Evolutionary conservation across 2,113 vertebrate genomes (phyloP).

Genomic region (Neoarius graeffei): DNA sequence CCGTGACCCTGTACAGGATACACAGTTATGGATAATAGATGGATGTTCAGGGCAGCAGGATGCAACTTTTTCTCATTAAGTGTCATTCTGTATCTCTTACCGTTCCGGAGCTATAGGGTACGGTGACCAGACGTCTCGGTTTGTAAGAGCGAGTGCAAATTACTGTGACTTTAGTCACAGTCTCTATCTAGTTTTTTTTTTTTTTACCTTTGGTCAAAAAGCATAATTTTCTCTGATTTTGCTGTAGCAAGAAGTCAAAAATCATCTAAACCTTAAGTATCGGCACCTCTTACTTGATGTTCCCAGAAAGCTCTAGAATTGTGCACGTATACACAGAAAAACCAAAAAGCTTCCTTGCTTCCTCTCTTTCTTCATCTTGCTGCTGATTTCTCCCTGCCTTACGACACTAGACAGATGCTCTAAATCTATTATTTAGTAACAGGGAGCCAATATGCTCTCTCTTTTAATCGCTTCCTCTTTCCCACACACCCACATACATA

Average conservation of each 20-base stretch:
- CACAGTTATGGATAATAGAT: too few relatives aligned
- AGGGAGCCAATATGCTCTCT: neutral
- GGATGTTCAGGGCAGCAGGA: too few relatives aligned
- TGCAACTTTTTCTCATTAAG: too few relatives aligned
- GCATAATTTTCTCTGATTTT: neutral
- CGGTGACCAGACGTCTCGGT: too few relatives aligned
- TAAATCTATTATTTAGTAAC: slow-evolving; percentile 52
- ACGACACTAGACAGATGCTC: slow-evolving; percentile 49
- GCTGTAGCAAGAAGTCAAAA: neutral
- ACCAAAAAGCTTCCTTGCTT: slow-evolving; percentile 30
- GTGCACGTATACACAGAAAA: neutral
- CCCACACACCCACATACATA: neutral
- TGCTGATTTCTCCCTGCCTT: slow-evolving; percentile 39
- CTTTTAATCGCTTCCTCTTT: slow-evolving; percentile 4
- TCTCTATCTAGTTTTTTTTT: too few relatives aligned
- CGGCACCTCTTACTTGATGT: neutral
- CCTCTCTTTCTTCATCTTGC: slow-evolving; percentile 38
- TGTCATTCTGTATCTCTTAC: too few relatives aligned
- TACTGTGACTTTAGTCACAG: too few relatives aligned
- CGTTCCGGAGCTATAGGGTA: too few relatives aligned
- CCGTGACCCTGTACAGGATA: too few relatives aligned
- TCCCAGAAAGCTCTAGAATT: neutral
- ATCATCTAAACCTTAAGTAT: neutral
- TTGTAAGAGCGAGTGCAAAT: too few relatives aligned
- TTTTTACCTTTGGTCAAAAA: neutral